phyloP scores from a whole-genome alignment of 2,113 vertebrate species.

The Oceanites oceanicus region DNA sequence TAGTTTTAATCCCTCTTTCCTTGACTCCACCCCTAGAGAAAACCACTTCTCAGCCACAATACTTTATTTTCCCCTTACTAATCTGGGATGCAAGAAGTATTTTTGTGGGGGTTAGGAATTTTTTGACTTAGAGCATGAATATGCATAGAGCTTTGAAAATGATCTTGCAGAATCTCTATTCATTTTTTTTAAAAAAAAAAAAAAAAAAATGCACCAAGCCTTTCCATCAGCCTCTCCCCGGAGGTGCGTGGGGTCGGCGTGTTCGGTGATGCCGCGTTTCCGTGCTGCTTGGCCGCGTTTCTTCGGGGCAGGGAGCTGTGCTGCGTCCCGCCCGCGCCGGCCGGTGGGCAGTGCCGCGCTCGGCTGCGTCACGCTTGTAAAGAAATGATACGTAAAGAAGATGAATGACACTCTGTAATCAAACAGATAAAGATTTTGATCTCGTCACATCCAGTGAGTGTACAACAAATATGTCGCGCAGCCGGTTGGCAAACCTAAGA shows the following conservation, averaged over 20 bases:
- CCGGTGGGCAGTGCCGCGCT: not conserved
- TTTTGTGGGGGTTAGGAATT: constrained; percentile 12
- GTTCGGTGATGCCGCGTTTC: not conserved
- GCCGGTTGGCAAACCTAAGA: not conserved
- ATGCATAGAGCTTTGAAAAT: not conserved
- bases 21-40: not conserved
- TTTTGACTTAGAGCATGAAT: not conserved
- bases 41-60: not conserved
- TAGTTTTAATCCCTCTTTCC: not conserved
- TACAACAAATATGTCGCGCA: not conserved
- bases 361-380: not conserved
- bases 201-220: not conserved
- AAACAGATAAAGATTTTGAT: not conserved
- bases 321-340: not conserved
- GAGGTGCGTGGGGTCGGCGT: fast-evolving
- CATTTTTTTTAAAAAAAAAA: not conserved
- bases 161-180: not conserved
- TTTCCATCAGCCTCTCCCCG: not conserved
- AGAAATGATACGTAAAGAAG: not conserved
- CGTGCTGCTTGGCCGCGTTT: not conserved
- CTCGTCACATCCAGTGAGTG: not conserved
- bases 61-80: not conserved
- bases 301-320: not conserved
- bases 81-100: not conserved
- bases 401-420: not conserved